Conservation (phyloP, 2,797 vertebrate species). For the Parauchenoglanis punctatus region DNA sequence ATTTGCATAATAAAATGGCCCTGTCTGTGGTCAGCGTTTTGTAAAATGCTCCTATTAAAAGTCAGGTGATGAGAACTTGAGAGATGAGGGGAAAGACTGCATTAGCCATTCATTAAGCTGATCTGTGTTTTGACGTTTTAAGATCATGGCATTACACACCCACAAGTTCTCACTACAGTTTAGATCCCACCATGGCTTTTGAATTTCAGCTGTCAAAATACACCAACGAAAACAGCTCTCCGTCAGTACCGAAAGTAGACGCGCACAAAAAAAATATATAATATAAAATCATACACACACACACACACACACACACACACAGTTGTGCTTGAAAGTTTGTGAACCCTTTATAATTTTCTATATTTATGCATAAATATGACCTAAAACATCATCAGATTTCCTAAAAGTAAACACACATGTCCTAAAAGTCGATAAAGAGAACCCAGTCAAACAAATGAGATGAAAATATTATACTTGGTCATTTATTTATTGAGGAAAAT, state of each 20-base stretch:
- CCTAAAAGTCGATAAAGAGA: too few relatives aligned
- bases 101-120: slow-evolving; percentile 18
- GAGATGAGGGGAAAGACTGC: neutral
- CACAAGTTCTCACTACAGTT: neutral
- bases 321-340: too few relatives aligned
- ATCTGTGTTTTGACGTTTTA: neutral
- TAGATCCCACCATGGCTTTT: neutral
- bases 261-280: slow-evolving; percentile 69
- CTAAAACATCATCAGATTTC: too few relatives aligned
- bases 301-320: neutral
- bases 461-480: too few relatives aligned
- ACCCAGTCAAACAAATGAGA: too few relatives aligned
- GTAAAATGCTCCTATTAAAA: slow-evolving; percentile 39
- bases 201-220: neutral
- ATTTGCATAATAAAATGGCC: slow-evolving; percentile 48
- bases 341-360: too few relatives aligned
- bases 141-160: neutral
- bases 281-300: neutral
- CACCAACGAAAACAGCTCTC: neutral
- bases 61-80: slow-evolving; percentile 8
- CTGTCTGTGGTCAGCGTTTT: slow-evolving; percentile 49
- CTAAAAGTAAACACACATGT: too few relatives aligned
- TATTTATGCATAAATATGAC: too few relatives aligned
- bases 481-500: too few relatives aligned
- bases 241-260: slow-evolving; percentile 81